Evolutionary conservation across 2,113 vertebrate species (phyloP), one percentile per base, ranked within the genome.

Genomic region (Brachyhypopomus gauderio): DNA sequence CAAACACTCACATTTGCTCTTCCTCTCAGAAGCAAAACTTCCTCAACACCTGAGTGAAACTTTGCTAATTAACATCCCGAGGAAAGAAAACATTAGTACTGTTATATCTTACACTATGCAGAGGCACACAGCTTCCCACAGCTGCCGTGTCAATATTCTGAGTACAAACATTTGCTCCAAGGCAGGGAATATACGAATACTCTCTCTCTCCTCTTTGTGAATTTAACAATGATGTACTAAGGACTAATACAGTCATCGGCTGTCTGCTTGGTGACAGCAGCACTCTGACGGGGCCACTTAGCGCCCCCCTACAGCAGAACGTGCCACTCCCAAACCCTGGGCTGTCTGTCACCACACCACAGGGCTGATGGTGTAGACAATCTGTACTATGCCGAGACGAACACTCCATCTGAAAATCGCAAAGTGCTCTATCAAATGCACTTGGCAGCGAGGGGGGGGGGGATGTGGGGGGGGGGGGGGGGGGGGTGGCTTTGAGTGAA

Each of bases 151-250:
- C 41, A 8, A 41, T 9, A 11, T 52, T 52, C 8, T 52, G 14
- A 6, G 20, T 2, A 23, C 17, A 14, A 34, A 36, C 20, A 6
- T 5, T 66, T 34, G 27, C 30, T 4, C 20, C 30, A 20, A 66
- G 19, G 27, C 62, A 30, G 27, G 27, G 63, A 66, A 20, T 16
- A 64, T 30, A 64, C 36, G 30, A 67, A 20, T 66, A 63, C 60
- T 30, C 59, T 72, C 62, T 22, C 25, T 19, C 48, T 78, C 41
- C n/a, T 34, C 66, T 34, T n/a, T 72, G 72, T 76, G 75, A 79
- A 76, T 59, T 79, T 45, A 17, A 76, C 23, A 38, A 66, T 60
- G 38, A 81, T 56, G 71, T 60, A 62, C 19, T 78, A 85, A 78
- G 82, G 30, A 30, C 30, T 41, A 20, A 36, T 62, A 52, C 2